Percentiles rank a stretch among this genome's conserved stretches.
Evolutionary conservation across 2,797 vertebrate species (phyloP).

Genomic region (Adelosebastes latens): DNA sequence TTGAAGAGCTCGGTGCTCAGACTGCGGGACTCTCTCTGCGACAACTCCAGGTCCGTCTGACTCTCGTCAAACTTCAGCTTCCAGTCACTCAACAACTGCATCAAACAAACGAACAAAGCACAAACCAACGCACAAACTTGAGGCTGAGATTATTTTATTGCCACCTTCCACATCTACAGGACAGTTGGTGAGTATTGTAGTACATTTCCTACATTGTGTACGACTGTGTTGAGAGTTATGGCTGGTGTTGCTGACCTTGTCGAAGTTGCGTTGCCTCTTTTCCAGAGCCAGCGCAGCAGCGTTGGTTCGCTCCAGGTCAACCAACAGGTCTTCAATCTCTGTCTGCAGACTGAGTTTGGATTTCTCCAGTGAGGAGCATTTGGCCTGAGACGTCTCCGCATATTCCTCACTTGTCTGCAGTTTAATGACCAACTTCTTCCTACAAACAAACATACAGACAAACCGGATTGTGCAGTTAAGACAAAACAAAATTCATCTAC

Average conservation of each 20-base stretch:
- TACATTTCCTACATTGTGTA: not conserved
- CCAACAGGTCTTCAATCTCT: slow-evolving; percentile 89
- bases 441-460: slow-evolving; percentile 45
- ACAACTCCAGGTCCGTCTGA: slow-evolving; percentile 88
- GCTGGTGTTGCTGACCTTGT: slow-evolving; percentile 72
- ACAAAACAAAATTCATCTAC: not conserved
- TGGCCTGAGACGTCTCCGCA: slow-evolving; percentile 86
- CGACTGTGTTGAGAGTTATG: not conserved
- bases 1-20: slow-evolving; percentile 95
- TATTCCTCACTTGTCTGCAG: slow-evolving; percentile 90
- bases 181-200: too few relatives aligned
- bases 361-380: slow-evolving; percentile 92
- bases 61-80: slow-evolving; percentile 90
- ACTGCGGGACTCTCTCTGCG: slow-evolving; percentile 90
- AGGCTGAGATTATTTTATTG: not conserved
- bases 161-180: not conserved
- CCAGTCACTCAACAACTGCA: slow-evolving; percentile 86
- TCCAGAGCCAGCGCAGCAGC: slow-evolving; percentile 87
- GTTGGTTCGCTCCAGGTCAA: slow-evolving; percentile 90
- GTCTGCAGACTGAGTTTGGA: slow-evolving; percentile 90
- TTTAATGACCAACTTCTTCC: slow-evolving; percentile 91
- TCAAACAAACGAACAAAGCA: not conserved
- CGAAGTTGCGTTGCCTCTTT: slow-evolving; percentile 91
- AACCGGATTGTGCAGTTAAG: not conserved
- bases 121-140: not conserved